Percentiles rank a stretch among this genome's conserved stretches.
These are phyloP conservation scores for Oryzias woworae DNA, from an alignment of 2,113 vertebrate genomes.

Conservation along the genomic window DNA sequence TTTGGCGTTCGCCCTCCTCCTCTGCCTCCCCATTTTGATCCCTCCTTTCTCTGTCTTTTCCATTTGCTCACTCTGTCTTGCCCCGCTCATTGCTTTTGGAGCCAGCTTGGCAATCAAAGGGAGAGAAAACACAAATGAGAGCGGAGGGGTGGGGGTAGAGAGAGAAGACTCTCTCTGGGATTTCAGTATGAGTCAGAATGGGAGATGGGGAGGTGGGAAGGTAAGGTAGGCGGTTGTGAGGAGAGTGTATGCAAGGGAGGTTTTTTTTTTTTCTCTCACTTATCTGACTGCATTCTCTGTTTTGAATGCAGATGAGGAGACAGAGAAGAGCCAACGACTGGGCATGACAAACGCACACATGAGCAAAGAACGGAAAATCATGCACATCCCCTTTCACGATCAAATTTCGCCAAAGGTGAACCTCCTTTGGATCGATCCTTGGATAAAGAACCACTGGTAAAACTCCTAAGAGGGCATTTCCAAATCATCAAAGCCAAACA, in stretches of 20 bases:
- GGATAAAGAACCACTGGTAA: constrained; percentile 7
- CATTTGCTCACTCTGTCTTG: constrained; percentile 62
- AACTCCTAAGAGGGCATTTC: background rate
- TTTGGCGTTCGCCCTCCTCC: constrained; percentile 43
- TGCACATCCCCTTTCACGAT: constrained; percentile 35
- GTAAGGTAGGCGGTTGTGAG: constrained; percentile 67
- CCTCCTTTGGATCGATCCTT: constrained; percentile 1
- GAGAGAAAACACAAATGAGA: constrained; percentile 78
- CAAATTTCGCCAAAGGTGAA: constrained; percentile 6
- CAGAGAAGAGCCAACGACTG: constrained; percentile 48
- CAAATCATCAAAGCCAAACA: constrained; percentile 1
- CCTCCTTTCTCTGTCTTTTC: constrained; percentile 46
- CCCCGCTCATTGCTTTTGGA: constrained; percentile 64
- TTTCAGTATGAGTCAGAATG: constrained; percentile 79
- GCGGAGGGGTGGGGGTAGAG: constrained; percentile 29
- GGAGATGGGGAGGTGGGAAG: constrained; percentile 66
- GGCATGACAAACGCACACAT: constrained; percentile 45
- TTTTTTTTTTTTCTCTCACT: constrained; percentile 37
- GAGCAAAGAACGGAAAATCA: constrained; percentile 48
- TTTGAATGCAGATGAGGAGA: constrained; percentile 72
- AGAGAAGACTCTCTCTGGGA: constrained; percentile 64
- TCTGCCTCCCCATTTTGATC: constrained; percentile 23
- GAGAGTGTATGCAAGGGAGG: constrained; percentile 56
- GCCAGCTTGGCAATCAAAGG: constrained; percentile 76
- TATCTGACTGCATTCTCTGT: constrained; percentile 69